phyloP scores from a whole-genome alignment of 2,113 vertebrate genomes.

The Corvus moneduloides region DNA sequence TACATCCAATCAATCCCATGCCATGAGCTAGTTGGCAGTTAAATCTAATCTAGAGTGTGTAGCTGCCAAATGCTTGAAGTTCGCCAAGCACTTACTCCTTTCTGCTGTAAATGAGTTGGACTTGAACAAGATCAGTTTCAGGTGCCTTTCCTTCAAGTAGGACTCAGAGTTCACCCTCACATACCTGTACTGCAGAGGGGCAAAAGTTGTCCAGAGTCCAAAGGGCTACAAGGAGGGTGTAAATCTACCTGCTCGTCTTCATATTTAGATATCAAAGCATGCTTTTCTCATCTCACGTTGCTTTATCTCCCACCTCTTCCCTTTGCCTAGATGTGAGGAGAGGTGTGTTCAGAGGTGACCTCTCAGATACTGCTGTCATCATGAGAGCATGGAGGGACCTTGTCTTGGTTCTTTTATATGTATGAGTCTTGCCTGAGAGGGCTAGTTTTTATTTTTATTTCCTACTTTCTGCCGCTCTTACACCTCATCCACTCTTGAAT shows the following conservation, averaged over 20 bases:
- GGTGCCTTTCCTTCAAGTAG: not conserved
- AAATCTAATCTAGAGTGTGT: not conserved
- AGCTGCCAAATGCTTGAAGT: conserved; percentile 18
- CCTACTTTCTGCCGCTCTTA: not conserved
- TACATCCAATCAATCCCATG: conserved; percentile 3
- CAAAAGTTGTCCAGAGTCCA: not conserved
- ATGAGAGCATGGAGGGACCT: not conserved
- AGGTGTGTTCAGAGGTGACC: not conserved
- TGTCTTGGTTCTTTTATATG: not conserved
- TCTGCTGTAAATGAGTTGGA: not conserved
- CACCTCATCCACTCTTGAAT: not conserved
- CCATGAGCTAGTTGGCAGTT: not conserved
- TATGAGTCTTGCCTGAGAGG: not conserved
- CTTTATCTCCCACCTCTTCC: not conserved
- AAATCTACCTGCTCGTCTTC: not conserved
- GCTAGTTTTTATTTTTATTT: not conserved
- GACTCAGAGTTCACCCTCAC: not conserved
- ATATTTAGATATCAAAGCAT: not conserved
- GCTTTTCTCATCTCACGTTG: not conserved
- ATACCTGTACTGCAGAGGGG: not conserved
- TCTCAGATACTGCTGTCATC: rapidly evolving
- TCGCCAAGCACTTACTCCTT: not conserved
- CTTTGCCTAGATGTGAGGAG: not conserved
- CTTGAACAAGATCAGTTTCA: not conserved
- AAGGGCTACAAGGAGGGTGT: not conserved